Evolutionary conservation across 2,797 vertebrate genomes (phyloP).

Genomic region (Etheostoma perlongum): DNA sequence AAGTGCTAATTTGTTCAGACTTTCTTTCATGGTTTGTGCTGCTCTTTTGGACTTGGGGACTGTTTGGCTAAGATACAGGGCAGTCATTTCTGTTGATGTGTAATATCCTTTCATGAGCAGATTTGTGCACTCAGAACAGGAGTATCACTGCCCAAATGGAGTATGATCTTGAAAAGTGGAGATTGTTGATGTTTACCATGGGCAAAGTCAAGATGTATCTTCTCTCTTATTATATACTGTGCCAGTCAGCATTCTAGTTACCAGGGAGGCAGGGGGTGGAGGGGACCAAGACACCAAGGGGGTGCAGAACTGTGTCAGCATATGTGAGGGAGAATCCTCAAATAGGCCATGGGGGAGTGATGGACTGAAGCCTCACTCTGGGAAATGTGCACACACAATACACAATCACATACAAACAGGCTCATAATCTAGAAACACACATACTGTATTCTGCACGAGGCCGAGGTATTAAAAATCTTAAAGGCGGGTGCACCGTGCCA

Average conservation of each 20-base stretch:
- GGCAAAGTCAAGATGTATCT: conserved; percentile 48
- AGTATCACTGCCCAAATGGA: conserved; percentile 19
- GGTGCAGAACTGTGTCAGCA: conserved; percentile 76
- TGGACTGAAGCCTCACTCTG: conserved; percentile 57
- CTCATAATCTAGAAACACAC: conserved; percentile 28
- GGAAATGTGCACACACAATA: conserved; percentile 36
- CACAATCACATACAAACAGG: conserved; percentile 38
- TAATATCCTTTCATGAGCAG: conserved; percentile 43
- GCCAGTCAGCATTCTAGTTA: conserved; percentile 67
- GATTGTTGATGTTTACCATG: conserved; percentile 40
- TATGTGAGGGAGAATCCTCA: conserved; percentile 75
- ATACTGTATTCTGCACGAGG: conserved; percentile 21
- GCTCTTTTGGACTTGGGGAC: conserved; percentile 45
- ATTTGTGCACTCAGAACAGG: conserved; percentile 7
- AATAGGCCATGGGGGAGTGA: conserved; percentile 77
- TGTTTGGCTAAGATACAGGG: conserved; percentile 49
- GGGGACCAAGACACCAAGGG: conserved; percentile 14
- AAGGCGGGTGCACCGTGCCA: conserved; percentile 54
- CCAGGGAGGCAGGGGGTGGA: conserved; percentile 4
- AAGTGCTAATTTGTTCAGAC: conserved; percentile 77
- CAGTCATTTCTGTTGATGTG: conserved; percentile 24
- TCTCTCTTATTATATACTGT: conserved; percentile 59
- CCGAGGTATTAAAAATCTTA: conserved; percentile 44
- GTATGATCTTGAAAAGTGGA: conserved; percentile 10
- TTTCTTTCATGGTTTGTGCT: conserved; percentile 49